A percentile compares a stretch with the other conserved stretches of the same genome.
phyloP scores from a whole-genome alignment of 1,140 invertebrate genomes.

The Coelopa frigida region DNA sequence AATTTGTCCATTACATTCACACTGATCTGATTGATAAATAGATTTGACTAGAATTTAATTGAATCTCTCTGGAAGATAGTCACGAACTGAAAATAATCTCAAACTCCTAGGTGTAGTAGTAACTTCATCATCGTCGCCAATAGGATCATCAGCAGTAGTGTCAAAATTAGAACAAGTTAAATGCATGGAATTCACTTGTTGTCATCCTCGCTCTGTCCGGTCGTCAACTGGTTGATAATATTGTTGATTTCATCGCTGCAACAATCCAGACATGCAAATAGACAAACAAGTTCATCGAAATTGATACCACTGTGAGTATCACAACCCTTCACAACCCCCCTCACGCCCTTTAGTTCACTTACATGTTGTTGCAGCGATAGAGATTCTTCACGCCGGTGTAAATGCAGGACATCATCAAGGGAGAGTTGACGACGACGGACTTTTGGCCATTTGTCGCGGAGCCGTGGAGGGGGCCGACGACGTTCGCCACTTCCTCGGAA shows the following conservation, averaged over 20 bases:
- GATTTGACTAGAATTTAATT: background rate
- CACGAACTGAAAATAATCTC: background rate
- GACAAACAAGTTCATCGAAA: background rate
- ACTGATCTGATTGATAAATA: background rate
- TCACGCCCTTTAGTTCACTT: no score
- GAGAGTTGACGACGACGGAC: background rate
- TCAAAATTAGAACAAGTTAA: background rate
- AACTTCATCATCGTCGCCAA: slow-evolving; percentile 3
- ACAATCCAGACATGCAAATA: background rate
- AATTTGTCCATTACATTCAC: background rate
- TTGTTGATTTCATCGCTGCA: slow-evolving; percentile 11
- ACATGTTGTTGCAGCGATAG: slow-evolving; percentile 31
- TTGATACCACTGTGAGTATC: background rate
- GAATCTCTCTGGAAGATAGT: background rate
- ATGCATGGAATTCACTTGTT: slow-evolving; percentile 8
- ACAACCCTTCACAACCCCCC: no score
- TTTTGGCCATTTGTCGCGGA: background rate
- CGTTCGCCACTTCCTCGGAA: no score
- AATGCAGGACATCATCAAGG: slow-evolving; percentile 25
- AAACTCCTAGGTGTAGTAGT: slow-evolving; percentile 3
- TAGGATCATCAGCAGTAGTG: background rate
- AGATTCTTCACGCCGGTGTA: slow-evolving; percentile 32
- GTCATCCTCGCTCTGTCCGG: slow-evolving; percentile 6
- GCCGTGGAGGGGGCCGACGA: background rate
- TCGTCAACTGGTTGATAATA: slow-evolving; percentile 12